Conservation (phyloP, 2,888 invertebrate genomes). For the Andricus quercusramuli region DNA sequence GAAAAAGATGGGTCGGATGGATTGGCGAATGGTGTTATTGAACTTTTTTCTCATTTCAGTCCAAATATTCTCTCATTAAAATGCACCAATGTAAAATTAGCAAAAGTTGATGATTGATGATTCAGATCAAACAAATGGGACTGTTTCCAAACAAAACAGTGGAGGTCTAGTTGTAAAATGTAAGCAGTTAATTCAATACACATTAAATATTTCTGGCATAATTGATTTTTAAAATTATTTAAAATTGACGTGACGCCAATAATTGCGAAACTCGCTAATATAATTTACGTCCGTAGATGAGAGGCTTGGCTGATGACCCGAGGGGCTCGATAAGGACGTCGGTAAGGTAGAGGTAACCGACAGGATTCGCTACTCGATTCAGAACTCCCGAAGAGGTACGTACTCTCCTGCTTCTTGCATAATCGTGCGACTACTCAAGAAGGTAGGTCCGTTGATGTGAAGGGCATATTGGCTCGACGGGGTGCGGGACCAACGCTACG, state of each 20-base stretch:
- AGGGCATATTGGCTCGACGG: constrained; percentile 76
- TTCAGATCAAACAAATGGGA: too few species aligned
- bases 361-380: constrained; percentile 38
- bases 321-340: constrained; percentile 39
- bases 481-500: constrained; percentile 67
- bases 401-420: constrained; percentile 55
- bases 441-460: constrained; percentile 73
- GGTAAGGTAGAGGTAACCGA: constrained; percentile 25
- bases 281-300: constrained; percentile 13
- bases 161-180: neutral
- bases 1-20: neutral
- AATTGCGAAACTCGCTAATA: constrained; percentile 26
- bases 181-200: neutral
- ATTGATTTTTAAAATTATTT: constrained; percentile 13
- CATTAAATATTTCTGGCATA: neutral
- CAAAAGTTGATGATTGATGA: too few species aligned
- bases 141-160: neutral
- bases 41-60: neutral
- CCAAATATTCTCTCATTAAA: neutral
- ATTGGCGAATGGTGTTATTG: neutral
- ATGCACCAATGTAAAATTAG: neutral
- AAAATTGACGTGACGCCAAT: constrained; percentile 28
- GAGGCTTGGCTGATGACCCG: constrained; percentile 14
- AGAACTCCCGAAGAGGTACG: constrained; percentile 21
- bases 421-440: constrained; percentile 73